A percentile compares a stretch with the other conserved stretches of the same genome.
phyloP scores from a whole-genome alignment of 2,888 invertebrate genomes.

The Sminthurides aquaticus region DNA sequence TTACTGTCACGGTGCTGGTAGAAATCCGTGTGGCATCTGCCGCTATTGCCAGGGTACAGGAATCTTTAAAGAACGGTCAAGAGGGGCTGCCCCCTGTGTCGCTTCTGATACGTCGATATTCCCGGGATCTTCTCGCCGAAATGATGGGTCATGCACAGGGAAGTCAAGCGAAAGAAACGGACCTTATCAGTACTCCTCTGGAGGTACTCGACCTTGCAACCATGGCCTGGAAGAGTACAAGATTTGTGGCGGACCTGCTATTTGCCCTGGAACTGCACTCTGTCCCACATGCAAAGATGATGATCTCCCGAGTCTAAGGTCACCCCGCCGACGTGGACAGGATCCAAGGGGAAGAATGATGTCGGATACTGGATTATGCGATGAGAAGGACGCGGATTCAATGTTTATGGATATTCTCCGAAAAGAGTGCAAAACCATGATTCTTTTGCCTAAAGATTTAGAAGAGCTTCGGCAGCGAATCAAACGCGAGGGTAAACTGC shows the following conservation, averaged over 20 bases:
- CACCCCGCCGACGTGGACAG: background rate
- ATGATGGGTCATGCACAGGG: background rate
- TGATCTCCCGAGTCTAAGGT: conserved; percentile 18
- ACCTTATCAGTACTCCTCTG: background rate
- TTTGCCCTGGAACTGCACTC: conserved; percentile 30
- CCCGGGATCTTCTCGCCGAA: background rate
- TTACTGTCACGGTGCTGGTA: conserved; percentile 19
- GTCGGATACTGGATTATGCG: background rate
- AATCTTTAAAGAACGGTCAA: background rate
- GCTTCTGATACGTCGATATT: background rate
- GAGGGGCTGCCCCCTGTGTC: background rate
- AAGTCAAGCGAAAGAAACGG: background rate
- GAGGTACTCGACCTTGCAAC: conserved; percentile 8
- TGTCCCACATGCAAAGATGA: conserved; percentile 29
- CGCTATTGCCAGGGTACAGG: conserved; percentile 12
- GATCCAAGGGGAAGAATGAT: conserved; percentile 3
- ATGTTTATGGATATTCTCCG: conserved; percentile 9
- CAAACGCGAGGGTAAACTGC: conserved; percentile 24
- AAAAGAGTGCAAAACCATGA: conserved; percentile 26
- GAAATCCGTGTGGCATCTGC: conserved; percentile 13
- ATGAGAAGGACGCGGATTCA: conserved; percentile 6
- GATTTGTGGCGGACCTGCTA: conserved; percentile 29
- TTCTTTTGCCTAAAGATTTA: conserved; percentile 31
- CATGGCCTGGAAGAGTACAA: conserved; percentile 18
- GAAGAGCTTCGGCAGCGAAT: conserved; percentile 32